Evolutionary conservation across 2,797 vertebrate genomes (phyloP), one percentile per base, ranked within the genome.

Genomic region (Uromys caudimaculatus): DNA sequence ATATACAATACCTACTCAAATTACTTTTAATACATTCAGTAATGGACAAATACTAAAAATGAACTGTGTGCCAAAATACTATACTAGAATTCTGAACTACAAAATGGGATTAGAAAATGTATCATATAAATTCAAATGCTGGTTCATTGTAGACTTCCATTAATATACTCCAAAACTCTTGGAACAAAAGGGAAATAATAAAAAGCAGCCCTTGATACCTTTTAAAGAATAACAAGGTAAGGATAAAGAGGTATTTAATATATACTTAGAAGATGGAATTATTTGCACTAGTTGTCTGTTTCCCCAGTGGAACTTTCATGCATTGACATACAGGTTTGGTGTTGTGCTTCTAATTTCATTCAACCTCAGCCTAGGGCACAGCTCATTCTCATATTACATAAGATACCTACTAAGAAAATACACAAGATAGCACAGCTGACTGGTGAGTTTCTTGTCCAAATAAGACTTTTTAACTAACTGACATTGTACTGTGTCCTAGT

Each of bases 81-180:
- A 90, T 52, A 7, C 5, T 41, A 93, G 12, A 35, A 83, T 50
- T 44, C 76, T 10, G 62, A 85, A 83, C 38, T 38, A 93, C 6
- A 96, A 81, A 90, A 88, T 79, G 23, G 5, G 52, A 73, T 87
- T 44, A 50, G 8, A 82, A 29, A 90, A 56, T 92, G 8, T 76
- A 79, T 24, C 75, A 86, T 93, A 41, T 89, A 6, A 91, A 62
- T 94, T 85, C 23, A 79, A 76, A 67, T n/a, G 16, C 19, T 90
- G 47, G n/a, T 60, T 6, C 16, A 85, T 14, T 38, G 52, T 54
- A 89, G n/a, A 89, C 4, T 1, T 64, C 64, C 17, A 44, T 81
- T 32, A 77, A 90, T 84, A 41, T 95, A 81, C 27, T 73, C 12
- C 41, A 64, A 47, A 44, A 47, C 27, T 64, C 23, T 83, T 88